phyloP scores from a whole-genome alignment of 2,113 vertebrate species.

The Trogon surrucura region DNA sequence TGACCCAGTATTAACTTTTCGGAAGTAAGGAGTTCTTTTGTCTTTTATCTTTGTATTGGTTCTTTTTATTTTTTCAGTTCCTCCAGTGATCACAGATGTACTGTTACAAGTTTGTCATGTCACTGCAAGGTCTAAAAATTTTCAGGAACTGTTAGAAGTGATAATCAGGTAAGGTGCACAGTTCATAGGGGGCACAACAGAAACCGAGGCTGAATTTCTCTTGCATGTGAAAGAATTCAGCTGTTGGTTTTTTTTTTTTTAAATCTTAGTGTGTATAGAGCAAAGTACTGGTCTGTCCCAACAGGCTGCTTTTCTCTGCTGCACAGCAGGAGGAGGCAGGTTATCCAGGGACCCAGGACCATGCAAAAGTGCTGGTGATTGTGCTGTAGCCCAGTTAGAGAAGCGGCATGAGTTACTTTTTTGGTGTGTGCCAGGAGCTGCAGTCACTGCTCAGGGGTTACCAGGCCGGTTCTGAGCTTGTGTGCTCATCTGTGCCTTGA shows the following conservation, averaged over 20 bases:
- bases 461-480: accelerated
- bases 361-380: background rate
- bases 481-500: background rate
- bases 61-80: background rate
- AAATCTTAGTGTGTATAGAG: background rate
- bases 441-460: accelerated
- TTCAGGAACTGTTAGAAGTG: background rate
- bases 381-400: background rate
- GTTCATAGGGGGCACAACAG: background rate
- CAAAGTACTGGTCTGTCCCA: background rate
- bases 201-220: background rate
- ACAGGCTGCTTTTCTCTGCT: accelerated
- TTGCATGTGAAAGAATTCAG: background rate
- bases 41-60: background rate
- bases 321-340: background rate
- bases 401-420: accelerated
- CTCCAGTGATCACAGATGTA: background rate
- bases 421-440: accelerated
- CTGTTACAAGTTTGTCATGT: background rate
- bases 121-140: background rate
- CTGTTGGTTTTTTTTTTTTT: background rate
- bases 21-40: background rate
- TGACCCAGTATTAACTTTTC: background rate
- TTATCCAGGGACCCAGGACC: background rate
- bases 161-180: background rate